phyloP scores from a whole-genome alignment of 2,888 invertebrate species.

The Pediacus dermestoides region DNA sequence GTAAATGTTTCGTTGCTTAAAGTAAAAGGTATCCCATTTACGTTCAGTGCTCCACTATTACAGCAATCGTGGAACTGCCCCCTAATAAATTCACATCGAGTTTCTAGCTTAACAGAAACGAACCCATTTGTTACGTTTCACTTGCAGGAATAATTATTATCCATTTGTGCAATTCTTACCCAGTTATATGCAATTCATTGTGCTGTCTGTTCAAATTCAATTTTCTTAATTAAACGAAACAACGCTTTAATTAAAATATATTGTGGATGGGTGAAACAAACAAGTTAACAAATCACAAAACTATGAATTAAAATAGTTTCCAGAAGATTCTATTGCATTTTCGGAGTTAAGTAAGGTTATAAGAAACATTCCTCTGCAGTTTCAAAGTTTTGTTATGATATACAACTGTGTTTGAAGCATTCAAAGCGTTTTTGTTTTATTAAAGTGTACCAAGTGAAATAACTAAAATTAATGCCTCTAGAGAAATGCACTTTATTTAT shows the following conservation, averaged over 20 bases:
- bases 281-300: conserved; percentile 3
- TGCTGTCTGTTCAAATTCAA: conserved; percentile 3
- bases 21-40: too few species aligned
- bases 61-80: conserved; percentile 1
- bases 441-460: conserved; percentile 4
- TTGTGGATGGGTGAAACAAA: neutral
- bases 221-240: conserved; percentile 6
- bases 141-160: conserved; percentile 1
- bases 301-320: conserved; percentile 2
- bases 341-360: conserved; percentile 2
- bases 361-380: conserved; percentile 3
- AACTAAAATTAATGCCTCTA: conserved; percentile 4
- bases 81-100: conserved; percentile 6
- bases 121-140: neutral
- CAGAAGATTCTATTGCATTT: conserved; percentile 7
- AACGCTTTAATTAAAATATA: conserved; percentile 8
- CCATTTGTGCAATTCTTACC: neutral
- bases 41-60: too few species aligned
- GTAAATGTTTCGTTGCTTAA: too few species aligned
- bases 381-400: conserved; percentile 7
- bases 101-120: neutral
- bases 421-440: conserved; percentile 7
- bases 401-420: neutral
- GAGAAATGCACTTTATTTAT: conserved; percentile 8
- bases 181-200: conserved; percentile 1